Evolutionary conservation across 2,888 invertebrate genomes (phyloP).

Genomic region (Pseudococcus viburni): DNA sequence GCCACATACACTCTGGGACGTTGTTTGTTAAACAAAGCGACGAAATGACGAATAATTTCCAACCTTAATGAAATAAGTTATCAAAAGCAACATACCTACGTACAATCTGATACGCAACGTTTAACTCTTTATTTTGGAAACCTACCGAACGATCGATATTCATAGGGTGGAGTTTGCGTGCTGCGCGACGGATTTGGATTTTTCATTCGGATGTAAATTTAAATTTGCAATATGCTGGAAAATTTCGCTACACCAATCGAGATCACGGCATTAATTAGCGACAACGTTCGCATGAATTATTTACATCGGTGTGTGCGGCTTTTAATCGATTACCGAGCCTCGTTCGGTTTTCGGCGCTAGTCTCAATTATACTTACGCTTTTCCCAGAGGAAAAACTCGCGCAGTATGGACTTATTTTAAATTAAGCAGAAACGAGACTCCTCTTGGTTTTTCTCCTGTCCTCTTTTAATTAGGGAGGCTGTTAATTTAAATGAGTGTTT

Average conservation of each 20-base stretch:
- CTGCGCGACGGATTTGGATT: not conserved
- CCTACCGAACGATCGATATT: slow-evolving; percentile 18
- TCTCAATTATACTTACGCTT: not conserved
- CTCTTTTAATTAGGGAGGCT: not conserved
- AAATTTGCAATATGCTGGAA: slow-evolving; percentile 26
- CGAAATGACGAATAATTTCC: slow-evolving; percentile 29
- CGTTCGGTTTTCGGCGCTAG: not conserved
- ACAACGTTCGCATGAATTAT: slow-evolving; percentile 32
- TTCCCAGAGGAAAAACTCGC: not conserved
- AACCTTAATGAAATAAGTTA: slow-evolving; percentile 28
- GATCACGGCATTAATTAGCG: slow-evolving; percentile 21
- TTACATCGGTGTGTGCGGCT: not conserved
- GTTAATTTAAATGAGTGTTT: not conserved
- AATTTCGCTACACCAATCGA: slow-evolving; percentile 18
- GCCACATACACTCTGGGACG: not conserved
- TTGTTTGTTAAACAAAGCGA: slow-evolving; percentile 17
- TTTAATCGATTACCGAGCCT: slow-evolving; percentile 12
- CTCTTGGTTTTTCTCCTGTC: not conserved
- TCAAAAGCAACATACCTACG: slow-evolving; percentile 30
- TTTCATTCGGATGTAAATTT: slow-evolving; percentile 6
- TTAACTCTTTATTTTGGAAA: slow-evolving; percentile 30
- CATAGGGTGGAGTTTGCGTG: slow-evolving; percentile 29
- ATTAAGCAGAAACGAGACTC: not conserved
- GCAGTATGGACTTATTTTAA: not conserved
- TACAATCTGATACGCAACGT: slow-evolving; percentile 35